Evolutionary conservation across 2,113 vertebrate species (phyloP).

Genomic region (Petrocephalus microphthalmus): DNA sequence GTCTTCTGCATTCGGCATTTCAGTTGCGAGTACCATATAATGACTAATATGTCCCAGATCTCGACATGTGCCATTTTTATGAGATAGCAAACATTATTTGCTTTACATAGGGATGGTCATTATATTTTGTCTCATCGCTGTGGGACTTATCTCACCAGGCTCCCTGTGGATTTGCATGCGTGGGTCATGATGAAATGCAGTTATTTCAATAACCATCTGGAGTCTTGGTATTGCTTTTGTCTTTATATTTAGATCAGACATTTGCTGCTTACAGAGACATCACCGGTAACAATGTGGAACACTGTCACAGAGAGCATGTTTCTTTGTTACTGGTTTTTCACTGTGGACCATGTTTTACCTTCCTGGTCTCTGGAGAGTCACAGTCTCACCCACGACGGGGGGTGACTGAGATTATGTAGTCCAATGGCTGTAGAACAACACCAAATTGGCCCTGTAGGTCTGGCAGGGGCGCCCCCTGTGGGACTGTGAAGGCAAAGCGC

Average conservation of each 20-base stretch:
- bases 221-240: not conserved
- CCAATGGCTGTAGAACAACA: conserved; percentile 59
- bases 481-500: conserved; percentile 52
- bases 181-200: not conserved
- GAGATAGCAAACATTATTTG: not conserved
- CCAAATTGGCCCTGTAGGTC: conserved; percentile 58
- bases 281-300: not conserved
- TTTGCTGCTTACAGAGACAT: not conserved
- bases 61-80: not conserved
- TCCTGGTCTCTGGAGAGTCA: not conserved
- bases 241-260: not conserved
- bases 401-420: conserved; percentile 47
- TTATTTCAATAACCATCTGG: not conserved
- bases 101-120: not conserved
- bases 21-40: not conserved
- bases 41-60: not conserved
- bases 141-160: not conserved
- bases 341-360: not conserved
- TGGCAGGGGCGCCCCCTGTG: conserved; percentile 40
- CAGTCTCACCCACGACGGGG: conserved; percentile 39
- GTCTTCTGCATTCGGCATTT: not conserved
- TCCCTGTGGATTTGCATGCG: not conserved
- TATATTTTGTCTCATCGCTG: not conserved
- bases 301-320: not conserved
- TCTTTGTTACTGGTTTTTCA: not conserved